A percentile compares a stretch with the other conserved stretches of the same genome.
These are phyloP conservation scores for Zoanthus sansibaricus DNA, from an alignment of 92 coral and sea anemone genomes.

Conservation along the genomic window DNA sequence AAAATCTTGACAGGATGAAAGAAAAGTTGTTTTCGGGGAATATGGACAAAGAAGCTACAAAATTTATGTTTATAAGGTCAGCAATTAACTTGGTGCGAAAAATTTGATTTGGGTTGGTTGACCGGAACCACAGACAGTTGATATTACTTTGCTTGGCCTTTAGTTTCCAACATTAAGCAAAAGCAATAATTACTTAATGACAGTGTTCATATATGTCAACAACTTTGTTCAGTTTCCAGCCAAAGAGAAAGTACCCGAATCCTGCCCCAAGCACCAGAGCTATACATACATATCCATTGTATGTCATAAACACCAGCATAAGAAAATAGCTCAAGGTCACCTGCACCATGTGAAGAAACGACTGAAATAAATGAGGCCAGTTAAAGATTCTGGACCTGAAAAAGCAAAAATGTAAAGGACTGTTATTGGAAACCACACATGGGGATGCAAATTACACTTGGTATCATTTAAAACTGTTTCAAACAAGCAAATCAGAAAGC, in stretches of 20 bases:
- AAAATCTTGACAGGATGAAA: too few species aligned
- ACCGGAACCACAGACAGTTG: neutral
- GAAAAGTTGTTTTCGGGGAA: too few species aligned
- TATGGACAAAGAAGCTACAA: too few species aligned
- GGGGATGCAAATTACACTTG: neutral
- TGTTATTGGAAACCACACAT: neutral
- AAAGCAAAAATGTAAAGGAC: neutral
- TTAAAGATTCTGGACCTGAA: constrained; percentile 79
- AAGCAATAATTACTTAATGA: constrained; percentile 60
- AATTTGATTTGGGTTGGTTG: too few species aligned
- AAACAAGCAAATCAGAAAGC: too few species aligned
- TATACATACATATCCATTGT: constrained; percentile 92
- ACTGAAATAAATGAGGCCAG: constrained; percentile 88
- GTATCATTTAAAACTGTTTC: neutral
- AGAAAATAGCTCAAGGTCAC: constrained; percentile 93
- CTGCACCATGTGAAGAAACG: constrained; percentile 85
- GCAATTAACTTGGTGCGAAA: too few species aligned
- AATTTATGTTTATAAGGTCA: too few species aligned
- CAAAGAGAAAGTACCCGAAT: constrained; percentile 90
- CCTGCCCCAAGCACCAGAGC: constrained; percentile 95
- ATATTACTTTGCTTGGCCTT: neutral
- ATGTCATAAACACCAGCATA: constrained; percentile 98
- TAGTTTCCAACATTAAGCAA: too few species aligned
- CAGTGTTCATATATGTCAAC: constrained; percentile 98
- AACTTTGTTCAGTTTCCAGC: constrained; percentile 88